Percentiles rank a stretch among this genome's conserved stretches.
These are phyloP conservation scores for Galerucella nymphaeae DNA, from an alignment of 2,888 invertebrate genomes.

Conservation along the genomic window DNA sequence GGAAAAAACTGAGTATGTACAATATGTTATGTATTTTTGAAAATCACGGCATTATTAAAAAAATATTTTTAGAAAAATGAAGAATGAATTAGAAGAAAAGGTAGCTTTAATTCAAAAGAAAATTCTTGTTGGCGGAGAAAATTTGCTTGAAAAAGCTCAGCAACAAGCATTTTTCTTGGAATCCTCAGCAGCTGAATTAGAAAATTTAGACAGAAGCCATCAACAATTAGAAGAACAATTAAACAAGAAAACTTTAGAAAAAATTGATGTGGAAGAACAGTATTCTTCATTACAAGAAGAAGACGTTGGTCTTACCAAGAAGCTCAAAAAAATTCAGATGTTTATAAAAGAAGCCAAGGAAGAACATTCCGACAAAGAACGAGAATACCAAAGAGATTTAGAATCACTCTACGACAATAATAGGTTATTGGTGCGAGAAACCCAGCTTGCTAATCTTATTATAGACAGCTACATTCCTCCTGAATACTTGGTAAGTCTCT, in stretches of 20 bases:
- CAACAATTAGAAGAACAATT: constrained; percentile 83
- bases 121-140: constrained; percentile 97
- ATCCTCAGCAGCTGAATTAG: constrained; percentile 85
- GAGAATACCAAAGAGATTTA: constrained; percentile 97
- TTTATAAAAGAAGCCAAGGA: constrained; percentile 88
- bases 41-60: constrained; percentile 1
- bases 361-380: constrained; percentile 86
- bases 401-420: constrained; percentile 95
- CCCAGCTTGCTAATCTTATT: constrained; percentile 90
- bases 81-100: constrained; percentile 85
- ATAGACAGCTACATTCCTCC: constrained; percentile 94
- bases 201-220: constrained; percentile 81
- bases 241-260: constrained; percentile 91
- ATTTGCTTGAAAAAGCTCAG: constrained; percentile 96
- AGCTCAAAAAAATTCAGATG: constrained; percentile 89
- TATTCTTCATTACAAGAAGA: constrained; percentile 96
- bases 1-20: constrained; percentile 61
- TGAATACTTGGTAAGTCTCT: constrained; percentile 81
- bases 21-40: constrained; percentile 12
- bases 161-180: constrained; percentile 90
- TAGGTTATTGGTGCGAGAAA: constrained; percentile 87
- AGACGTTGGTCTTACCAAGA: constrained; percentile 90
- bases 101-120: constrained; percentile 92
- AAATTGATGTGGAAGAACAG: constrained; percentile 93
- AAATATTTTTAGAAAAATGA: constrained; percentile 71